phyloP scores from a whole-genome alignment of 2,797 vertebrate species.

The Mormyrops attenuatus region DNA sequence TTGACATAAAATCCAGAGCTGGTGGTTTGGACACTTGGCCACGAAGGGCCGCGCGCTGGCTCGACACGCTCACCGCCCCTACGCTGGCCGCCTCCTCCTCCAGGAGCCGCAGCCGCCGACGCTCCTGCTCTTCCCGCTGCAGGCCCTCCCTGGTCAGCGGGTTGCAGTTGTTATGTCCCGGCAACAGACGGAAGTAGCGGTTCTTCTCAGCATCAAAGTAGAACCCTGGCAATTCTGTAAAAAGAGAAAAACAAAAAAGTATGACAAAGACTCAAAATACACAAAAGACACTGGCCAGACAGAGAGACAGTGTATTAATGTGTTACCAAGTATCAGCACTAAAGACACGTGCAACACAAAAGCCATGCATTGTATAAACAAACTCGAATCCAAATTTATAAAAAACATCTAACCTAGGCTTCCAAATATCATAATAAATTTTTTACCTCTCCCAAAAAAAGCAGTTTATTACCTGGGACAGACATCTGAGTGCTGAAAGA shows the following conservation, averaged over 20 bases:
- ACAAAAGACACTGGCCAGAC: background rate
- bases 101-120: slow-evolving; percentile 69
- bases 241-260: background rate
- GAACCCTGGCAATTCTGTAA: slow-evolving; percentile 86
- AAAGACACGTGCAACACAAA: background rate
- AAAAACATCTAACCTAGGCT: background rate
- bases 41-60: background rate
- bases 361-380: too few relatives aligned
- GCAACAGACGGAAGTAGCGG: slow-evolving; percentile 88
- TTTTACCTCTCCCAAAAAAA: background rate
- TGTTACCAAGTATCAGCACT: background rate
- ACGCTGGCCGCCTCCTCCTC: slow-evolving; percentile 59
- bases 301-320: background rate
- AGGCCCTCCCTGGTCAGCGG: slow-evolving; percentile 84
- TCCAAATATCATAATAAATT: background rate
- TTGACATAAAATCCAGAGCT: background rate
- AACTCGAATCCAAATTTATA: background rate
- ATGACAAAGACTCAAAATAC: background rate
- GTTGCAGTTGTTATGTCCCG: slow-evolving; percentile 95
- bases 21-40: background rate
- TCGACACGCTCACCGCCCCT: background rate
- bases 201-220: slow-evolving; percentile 94
- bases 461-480: slow-evolving; percentile 69
- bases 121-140: slow-evolving; percentile 71
- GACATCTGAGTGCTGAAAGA: slow-evolving; percentile 41